Evolutionary conservation across 2,888 invertebrate genomes (phyloP).

Genomic region (Yponomeuta evonymella): DNA sequence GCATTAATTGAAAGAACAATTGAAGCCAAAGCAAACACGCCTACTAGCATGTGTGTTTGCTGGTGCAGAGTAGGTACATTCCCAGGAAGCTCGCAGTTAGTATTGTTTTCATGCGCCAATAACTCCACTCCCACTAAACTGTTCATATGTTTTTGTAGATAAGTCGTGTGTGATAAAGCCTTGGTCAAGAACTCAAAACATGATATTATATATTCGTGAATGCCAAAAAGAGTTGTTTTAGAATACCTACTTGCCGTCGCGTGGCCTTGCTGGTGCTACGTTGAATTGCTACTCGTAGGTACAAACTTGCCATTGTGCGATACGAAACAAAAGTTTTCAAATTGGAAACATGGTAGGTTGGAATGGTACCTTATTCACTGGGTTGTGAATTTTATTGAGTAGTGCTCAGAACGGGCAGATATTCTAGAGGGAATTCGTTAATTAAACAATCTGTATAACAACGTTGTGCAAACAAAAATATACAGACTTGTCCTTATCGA

Average conservation of each 20-base stretch:
- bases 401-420: background rate
- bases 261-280: conserved; percentile 41
- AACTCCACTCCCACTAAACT: conserved; percentile 5
- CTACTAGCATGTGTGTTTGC: background rate
- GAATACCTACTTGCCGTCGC: conserved; percentile 25
- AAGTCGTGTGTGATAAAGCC: conserved; percentile 19
- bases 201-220: background rate
- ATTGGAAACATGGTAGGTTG: background rate
- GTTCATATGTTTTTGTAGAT: background rate
- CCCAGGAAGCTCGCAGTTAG: background rate
- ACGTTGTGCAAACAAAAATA: background rate
- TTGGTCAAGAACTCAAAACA: conserved; percentile 23
- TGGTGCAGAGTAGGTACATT: background rate
- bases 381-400: no score
- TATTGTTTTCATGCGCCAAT: conserved; percentile 13
- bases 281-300: conserved; percentile 18
- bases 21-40: conserved; percentile 22
- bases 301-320: conserved; percentile 12
- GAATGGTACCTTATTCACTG: no score
- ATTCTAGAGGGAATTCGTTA: background rate
- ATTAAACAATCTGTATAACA: background rate
- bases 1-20: no score
- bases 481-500: background rate
- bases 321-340: background rate
- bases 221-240: conserved; percentile 1